Percentiles rank a stretch among this genome's conserved stretches.
Evolutionary conservation across 35 echinoderm and acorn worm species (phyloP).

Genomic region (Anneissia japonica): DNA sequence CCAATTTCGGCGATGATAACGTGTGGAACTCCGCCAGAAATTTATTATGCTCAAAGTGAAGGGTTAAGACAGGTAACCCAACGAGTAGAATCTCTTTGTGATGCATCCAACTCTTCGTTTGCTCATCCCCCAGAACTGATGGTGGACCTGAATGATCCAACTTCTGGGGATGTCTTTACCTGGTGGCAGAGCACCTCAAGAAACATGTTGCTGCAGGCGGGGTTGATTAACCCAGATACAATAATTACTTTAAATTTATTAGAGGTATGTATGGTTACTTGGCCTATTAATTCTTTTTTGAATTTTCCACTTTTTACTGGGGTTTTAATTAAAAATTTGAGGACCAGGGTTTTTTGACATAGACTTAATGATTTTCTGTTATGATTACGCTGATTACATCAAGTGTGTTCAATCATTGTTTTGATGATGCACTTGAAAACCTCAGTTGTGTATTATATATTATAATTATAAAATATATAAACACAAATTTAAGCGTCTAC

Average conservation of each 20-base stretch:
- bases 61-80: constrained; percentile 18
- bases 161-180: constrained; percentile 56
- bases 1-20: constrained; percentile 20
- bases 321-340: too few species aligned
- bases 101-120: constrained; percentile 50
- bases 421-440: too few species aligned
- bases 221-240: constrained; percentile 39
- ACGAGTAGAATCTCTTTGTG: constrained; percentile 38
- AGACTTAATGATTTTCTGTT: too few species aligned
- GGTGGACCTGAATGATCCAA: constrained; percentile 58
- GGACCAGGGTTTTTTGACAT: too few species aligned
- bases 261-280: constrained; percentile 61
- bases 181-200: constrained; percentile 97
- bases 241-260: constrained; percentile 64
- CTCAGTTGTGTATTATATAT: too few species aligned
- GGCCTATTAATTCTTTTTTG: too few species aligned
- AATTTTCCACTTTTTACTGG: too few species aligned
- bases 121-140: constrained; percentile 66
- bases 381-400: too few species aligned
- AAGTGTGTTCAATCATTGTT: too few species aligned
- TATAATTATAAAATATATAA: too few species aligned
- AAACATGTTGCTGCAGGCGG: constrained; percentile 29
- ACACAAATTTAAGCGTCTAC: too few species aligned
- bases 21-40: constrained; percentile 34
- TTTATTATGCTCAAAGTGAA: constrained; percentile 38